Evolutionary conservation across 37 sponge, comb jelly and placozoan species (phyloP).

Genomic region (Petrosia ficiformis): DNA sequence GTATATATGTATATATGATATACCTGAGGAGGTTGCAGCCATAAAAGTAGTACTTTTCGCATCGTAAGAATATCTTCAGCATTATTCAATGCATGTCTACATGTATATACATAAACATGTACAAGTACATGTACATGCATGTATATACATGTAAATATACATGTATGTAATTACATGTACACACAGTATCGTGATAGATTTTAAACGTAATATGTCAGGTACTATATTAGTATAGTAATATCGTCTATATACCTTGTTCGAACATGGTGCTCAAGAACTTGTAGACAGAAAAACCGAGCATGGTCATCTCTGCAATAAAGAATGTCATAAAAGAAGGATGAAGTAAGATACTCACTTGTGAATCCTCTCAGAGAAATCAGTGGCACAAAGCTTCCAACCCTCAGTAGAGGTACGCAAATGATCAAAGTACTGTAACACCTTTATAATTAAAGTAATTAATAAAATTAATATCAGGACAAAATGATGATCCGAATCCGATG

Average conservation of each 20-base stretch:
- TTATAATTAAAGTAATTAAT: background rate
- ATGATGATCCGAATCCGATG: no score
- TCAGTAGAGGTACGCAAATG: background rate
- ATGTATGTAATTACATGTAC: no score
- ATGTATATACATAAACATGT: background rate
- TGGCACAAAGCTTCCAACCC: background rate
- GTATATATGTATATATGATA: background rate
- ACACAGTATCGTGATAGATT: background rate
- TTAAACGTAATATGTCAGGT: background rate
- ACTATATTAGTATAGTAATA: no score
- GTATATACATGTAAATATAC: no score
- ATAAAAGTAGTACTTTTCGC: conserved; percentile 50
- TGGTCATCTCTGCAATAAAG: conserved; percentile 39
- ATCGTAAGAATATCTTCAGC: conserved; percentile 56
- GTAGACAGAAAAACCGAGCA: conserved; percentile 76
- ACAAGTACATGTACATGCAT: no score
- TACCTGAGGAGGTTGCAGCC: conserved; percentile 62
- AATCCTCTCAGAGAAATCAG: background rate
- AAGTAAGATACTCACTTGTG: background rate
- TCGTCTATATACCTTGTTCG: conserved; percentile 23
- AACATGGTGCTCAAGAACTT: conserved; percentile 72
- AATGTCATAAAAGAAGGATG: background rate
- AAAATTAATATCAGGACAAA: background rate
- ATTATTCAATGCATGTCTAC: conserved; percentile 41
- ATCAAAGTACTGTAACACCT: background rate